These are phyloP conservation scores for Meloe dianella DNA, from an alignment of 2,888 invertebrate species.

Conservation along the genomic window DNA sequence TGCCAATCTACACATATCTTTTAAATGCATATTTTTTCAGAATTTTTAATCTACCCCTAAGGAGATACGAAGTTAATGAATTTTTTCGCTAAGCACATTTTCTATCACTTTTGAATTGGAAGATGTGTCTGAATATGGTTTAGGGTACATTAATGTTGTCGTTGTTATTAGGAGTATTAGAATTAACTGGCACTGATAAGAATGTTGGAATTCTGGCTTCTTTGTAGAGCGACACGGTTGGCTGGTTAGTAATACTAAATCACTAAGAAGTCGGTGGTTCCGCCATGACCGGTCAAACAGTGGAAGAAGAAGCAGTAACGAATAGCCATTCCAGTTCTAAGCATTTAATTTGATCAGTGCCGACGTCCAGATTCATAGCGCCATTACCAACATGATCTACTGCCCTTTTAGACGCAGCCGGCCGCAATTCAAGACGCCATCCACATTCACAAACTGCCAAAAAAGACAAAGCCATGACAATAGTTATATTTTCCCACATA, in stretches of 20 bases:
- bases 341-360: constrained; percentile 62
- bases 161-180: neutral
- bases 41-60: constrained; percentile 1
- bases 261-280: constrained; percentile 39
- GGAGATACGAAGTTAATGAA: constrained; percentile 1
- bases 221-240: constrained; percentile 28
- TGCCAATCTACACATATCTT: constrained; percentile 7
- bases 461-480: constrained; percentile 27
- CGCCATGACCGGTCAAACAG: constrained; percentile 53
- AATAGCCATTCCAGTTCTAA: constrained; percentile 56
- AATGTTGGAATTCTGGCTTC: constrained; percentile 19
- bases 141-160: neutral
- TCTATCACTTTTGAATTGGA: neutral
- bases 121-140: too few relatives aligned
- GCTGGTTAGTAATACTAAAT: constrained; percentile 42
- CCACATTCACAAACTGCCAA: constrained; percentile 39
- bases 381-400: constrained; percentile 61
- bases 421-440: constrained; percentile 47
- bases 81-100: neutral
- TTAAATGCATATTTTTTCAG: neutral
- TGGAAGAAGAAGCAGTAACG: constrained; percentile 46
- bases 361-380: constrained; percentile 62
- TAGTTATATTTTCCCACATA: neutral
- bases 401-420: constrained; percentile 57
- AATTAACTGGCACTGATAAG: constrained; percentile 33